Evolutionary conservation across 2,797 vertebrate species (phyloP), one percentile per base, ranked within the genome.

Genomic region (Monodelphis domestica): DNA sequence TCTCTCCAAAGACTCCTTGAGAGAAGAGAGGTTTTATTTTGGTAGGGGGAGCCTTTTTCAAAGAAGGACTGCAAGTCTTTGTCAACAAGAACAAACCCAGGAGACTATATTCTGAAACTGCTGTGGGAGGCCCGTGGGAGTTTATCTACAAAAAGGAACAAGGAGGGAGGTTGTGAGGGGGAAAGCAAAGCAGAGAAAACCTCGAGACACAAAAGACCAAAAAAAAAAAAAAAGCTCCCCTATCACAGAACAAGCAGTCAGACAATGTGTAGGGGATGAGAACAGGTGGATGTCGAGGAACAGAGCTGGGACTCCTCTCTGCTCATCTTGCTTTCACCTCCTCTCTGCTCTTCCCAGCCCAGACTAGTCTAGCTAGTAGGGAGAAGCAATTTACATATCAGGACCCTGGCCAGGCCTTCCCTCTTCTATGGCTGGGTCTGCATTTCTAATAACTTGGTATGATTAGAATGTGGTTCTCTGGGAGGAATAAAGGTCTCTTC

Each of bases 131-230:
- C 55, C 95, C 14, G 97, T 97, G 95, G 97, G 97, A 97, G 97
- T 96, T 96, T 96, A 98, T 99, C 98, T 99, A 98, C 98, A 98
- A 98, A 96, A 97, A 96, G 96, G 97, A 98, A 97, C 94, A 88
- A 56, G 95, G 92, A 96, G 94, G 92, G 88, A 95, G 95, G 93
- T 88, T 95, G 94, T 91, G 96, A 95, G 95, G 96, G 97, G 93
- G 96, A 97, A 96, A 97, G 97, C 91, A 95, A 87, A 78, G 88
- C 90, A 90, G 51, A 91, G 57, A 90, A 95, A 56, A 26, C 97
- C 94, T 98, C 97, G 97, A 97, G 96, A 95, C 90, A 96, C 95
- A 97, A 98, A 97, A 94, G 95, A 95, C 96, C 96, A 95, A 94
- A 94, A 94, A 94, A 96, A 94, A 96, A 96, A 95, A 94, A 95